Percentiles rank a stretch among this genome's conserved stretches.
These are phyloP conservation scores for Buteo buteo DNA, from an alignment of 2,113 vertebrate genomes.

Conservation along the genomic window DNA sequence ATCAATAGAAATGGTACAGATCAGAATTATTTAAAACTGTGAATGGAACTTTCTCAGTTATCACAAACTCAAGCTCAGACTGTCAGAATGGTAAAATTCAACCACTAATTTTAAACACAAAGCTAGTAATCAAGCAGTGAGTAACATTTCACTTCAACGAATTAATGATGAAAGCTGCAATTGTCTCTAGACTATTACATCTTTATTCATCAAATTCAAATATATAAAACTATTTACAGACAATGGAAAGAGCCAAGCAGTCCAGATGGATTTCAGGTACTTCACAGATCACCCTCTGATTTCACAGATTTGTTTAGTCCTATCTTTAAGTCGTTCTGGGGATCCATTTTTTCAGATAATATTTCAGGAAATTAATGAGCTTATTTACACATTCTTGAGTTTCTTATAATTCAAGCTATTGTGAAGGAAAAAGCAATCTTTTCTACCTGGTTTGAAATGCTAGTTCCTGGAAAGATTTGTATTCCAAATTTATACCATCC, in stretches of 20 bases:
- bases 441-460: neutral
- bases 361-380: neutral
- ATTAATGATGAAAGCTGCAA: neutral
- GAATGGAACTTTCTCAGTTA: neutral
- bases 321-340: neutral
- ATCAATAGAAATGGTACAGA: neutral
- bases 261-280: neutral
- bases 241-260: neutral
- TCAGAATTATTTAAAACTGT: neutral
- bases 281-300: neutral
- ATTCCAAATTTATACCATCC: constrained; percentile 58
- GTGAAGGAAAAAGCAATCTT: neutral
- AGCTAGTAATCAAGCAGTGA: neutral
- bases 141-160: neutral
- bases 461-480: constrained; percentile 29
- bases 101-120: neutral
- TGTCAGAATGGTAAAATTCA: neutral
- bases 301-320: neutral
- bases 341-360: neutral
- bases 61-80: neutral
- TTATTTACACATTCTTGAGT: neutral
- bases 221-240: neutral
- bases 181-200: neutral
- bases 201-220: neutral
- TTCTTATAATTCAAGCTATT: neutral